A percentile compares a stretch with the other conserved stretches of the same genome.
phyloP scores from a whole-genome alignment of 1,140 invertebrate species.

The Zaprionus africanus region DNA sequence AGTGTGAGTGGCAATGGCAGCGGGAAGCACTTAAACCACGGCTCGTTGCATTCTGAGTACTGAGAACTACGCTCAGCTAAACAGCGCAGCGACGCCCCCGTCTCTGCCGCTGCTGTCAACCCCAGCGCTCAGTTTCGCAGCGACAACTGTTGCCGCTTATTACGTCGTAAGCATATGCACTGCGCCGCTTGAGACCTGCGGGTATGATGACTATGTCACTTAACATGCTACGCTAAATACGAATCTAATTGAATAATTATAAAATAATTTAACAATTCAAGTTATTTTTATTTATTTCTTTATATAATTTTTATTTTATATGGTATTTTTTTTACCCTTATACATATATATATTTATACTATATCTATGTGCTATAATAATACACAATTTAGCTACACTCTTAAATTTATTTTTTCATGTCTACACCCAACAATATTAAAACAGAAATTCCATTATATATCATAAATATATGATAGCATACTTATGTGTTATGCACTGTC shows the following conservation, averaged over 20 bases:
- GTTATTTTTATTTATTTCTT: neutral
- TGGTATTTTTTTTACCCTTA: neutral
- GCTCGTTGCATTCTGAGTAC: slow-evolving; percentile 66
- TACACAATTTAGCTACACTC: no score
- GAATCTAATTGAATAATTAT: neutral
- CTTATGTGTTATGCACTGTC: neutral
- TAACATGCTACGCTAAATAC: neutral
- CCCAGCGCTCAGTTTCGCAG: slow-evolving; percentile 9
- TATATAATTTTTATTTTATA: neutral
- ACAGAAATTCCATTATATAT: no score
- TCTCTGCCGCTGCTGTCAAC: slow-evolving; percentile 9
- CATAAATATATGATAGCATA: slow-evolving; percentile 5
- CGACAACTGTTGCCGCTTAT: slow-evolving; percentile 69
- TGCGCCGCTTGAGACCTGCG: neutral
- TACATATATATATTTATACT: no score
- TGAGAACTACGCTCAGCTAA: slow-evolving; percentile 39
- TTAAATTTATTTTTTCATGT: neutral
- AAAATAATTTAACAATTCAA: neutral
- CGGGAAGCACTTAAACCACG: slow-evolving; percentile 52
- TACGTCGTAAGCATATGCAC: slow-evolving; percentile 24
- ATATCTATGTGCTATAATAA: no score
- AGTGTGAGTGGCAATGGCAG: slow-evolving; percentile 49
- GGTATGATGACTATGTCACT: slow-evolving; percentile 6
- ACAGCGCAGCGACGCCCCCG: slow-evolving; percentile 12
- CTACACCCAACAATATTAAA: neutral